Evolutionary conservation across 2,888 invertebrate genomes (phyloP).

Genomic region (Trissonchulus sp.): DNA sequence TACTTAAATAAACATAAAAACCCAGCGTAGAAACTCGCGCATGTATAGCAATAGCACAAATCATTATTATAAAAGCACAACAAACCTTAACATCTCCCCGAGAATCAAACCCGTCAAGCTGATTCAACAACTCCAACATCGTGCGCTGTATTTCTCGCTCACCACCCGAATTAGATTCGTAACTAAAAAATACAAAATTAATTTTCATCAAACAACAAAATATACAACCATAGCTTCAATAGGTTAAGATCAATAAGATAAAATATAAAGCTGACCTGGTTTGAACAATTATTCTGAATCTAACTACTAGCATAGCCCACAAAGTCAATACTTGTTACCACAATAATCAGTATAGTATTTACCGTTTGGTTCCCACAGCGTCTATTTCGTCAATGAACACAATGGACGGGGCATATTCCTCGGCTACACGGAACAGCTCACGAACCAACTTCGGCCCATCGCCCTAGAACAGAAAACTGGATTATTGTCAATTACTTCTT

Average conservation of each 20-base stretch:
- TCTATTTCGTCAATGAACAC: slow-evolving; percentile 26
- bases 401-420: slow-evolving; percentile 90
- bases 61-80: too few species aligned
- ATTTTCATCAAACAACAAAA: background rate
- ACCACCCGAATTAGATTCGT: slow-evolving; percentile 98
- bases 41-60: too few species aligned
- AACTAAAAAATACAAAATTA: slow-evolving; percentile 52
- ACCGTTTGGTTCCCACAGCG: slow-evolving; percentile 27
- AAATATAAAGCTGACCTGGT: too few species aligned
- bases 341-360: too few species aligned
- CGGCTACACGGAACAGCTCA: slow-evolving; percentile 96
- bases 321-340: background rate
- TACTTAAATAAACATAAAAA: too few species aligned
- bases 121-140: slow-evolving; percentile 96
- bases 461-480: slow-evolving; percentile 80
- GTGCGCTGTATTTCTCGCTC: slow-evolving; percentile 99
- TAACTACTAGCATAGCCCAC: background rate
- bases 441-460: slow-evolving; percentile 97
- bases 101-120: slow-evolving; percentile 94
- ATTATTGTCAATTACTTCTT: slow-evolving; percentile 59
- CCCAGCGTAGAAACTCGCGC: too few species aligned
- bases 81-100: slow-evolving; percentile 86
- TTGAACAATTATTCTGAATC: too few species aligned
- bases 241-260: too few species aligned
- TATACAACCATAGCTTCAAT: too few species aligned